These are phyloP conservation scores for Eriosoma lanigerum DNA, from an alignment of 1,140 invertebrate genomes.

Conservation along the genomic window DNA sequence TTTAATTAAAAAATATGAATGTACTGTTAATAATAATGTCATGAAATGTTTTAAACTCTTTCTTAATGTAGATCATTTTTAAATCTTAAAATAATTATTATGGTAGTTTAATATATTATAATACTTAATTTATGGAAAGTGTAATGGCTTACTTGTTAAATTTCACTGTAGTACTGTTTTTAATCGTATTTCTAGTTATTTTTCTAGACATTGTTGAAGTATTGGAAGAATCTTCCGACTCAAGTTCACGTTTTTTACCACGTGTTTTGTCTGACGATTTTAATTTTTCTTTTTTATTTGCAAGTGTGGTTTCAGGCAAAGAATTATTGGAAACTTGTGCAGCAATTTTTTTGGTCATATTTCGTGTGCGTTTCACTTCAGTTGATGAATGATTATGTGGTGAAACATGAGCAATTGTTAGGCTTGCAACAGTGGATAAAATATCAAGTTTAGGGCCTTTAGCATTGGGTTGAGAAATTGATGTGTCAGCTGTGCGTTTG, in stretches of 20 bases:
- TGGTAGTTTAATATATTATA: too few species aligned
- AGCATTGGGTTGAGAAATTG: neutral
- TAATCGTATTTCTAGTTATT: neutral
- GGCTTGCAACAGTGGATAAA: neutral
- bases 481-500: neutral
- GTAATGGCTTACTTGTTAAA: slow-evolving; percentile 26
- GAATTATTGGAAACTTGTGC: slow-evolving; percentile 20
- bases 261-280: neutral
- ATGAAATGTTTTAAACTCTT: neutral
- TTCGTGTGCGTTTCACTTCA: neutral
- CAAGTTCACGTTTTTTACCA: slow-evolving; percentile 3
- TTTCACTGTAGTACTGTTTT: neutral
- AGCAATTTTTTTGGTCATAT: neutral
- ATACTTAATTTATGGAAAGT: neutral
- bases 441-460: slow-evolving; percentile 14
- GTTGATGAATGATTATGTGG: neutral
- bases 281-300: slow-evolving; percentile 4
- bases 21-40: neutral
- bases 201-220: neutral
- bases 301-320: neutral
- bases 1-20: neutral
- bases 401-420: neutral
- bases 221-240: slow-evolving; percentile 12
- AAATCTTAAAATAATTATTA: too few species aligned
- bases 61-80: too few species aligned